These are phyloP conservation scores for Ophioninae sp. DNA, from an alignment of 2,888 invertebrate species.

Conservation along the genomic window DNA sequence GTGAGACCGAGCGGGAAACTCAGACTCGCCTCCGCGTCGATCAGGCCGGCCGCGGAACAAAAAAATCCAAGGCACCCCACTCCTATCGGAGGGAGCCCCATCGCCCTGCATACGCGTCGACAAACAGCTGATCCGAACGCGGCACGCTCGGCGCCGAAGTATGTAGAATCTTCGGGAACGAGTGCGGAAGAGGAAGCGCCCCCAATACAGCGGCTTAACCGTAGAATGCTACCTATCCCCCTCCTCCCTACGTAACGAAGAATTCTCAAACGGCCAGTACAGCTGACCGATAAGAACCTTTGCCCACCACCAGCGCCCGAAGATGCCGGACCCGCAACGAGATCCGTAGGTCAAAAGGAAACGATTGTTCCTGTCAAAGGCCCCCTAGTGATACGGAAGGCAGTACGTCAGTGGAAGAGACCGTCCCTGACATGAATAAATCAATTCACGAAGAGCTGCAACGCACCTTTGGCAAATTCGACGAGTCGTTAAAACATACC, in stretches of 20 bases:
- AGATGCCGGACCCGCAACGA: no score
- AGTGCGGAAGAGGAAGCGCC: no score
- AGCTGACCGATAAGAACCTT: no score
- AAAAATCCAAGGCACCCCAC: not conserved
- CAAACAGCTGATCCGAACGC: constrained; percentile 10
- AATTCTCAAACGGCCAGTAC: no score
- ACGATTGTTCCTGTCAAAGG: not conserved
- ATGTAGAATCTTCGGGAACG: constrained; percentile 28
- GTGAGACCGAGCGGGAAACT: not conserved
- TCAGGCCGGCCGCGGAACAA: not conserved
- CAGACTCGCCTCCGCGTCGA: not conserved
- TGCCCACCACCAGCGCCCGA: no score
- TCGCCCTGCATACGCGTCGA: no score
- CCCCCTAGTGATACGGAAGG: not conserved
- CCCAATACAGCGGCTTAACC: no score
- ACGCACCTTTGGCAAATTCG: not conserved
- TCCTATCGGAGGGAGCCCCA: not conserved
- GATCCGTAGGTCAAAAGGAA: no score
- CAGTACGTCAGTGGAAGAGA: not conserved
- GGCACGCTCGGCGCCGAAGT: constrained; percentile 65
- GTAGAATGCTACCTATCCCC: no score
- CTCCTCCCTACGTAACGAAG: no score
- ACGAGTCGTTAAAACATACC: no score
- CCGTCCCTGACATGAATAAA: not conserved
- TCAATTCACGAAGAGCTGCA: not conserved